Evolutionary conservation across 1,140 invertebrate genomes (phyloP), one percentile per base, ranked within the genome.

Genomic region (Helicoverpa armigera): DNA sequence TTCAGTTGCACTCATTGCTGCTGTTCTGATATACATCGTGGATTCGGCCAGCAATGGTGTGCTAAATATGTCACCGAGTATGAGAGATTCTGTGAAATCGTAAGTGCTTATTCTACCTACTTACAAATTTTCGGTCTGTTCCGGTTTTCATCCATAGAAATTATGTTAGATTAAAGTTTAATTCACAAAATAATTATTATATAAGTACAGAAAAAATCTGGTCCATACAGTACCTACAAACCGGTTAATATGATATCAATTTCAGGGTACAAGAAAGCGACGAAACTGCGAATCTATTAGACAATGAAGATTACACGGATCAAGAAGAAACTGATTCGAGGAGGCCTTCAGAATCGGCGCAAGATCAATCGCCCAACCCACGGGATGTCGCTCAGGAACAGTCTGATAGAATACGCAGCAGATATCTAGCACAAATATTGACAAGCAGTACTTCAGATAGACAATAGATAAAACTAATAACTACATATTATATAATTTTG

Each of bases 31-130:
- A 81, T 98, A 97, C 96, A 96, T 98, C 18, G 91, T 97, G 29
- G 98, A 99, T 89, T 95, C 95, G 48, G 95, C 95, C 35, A 95
- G 93, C 11, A 96, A 96, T 84, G 98, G 98, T 80, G 96, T 97
- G 86, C 95, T 99, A 1, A 98, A 99, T 90, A 97, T 98, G 97
- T 97, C 97, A 12, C 97, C 97, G 3, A 91, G 86, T 53, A 94
- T 96, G 88, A 95, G 97, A 82, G 95, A 96, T 83, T 87, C 86
- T 35, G 78, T 88, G 1, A 90, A 91, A 84, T 67, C 78, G 92
- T 93, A 87, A 90, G 91, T 90, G 83, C 18, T 14, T 31, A 79
- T 76, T 70, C 81, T 77, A 58, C 11, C 14, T 56, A 48, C 14
- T 13, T 23, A 23, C 2, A 23, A 51, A 18, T 67, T 2, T 67